phyloP scores from a whole-genome alignment of 1,140 invertebrate genomes.

The Ceratoteleas bidentatus region DNA sequence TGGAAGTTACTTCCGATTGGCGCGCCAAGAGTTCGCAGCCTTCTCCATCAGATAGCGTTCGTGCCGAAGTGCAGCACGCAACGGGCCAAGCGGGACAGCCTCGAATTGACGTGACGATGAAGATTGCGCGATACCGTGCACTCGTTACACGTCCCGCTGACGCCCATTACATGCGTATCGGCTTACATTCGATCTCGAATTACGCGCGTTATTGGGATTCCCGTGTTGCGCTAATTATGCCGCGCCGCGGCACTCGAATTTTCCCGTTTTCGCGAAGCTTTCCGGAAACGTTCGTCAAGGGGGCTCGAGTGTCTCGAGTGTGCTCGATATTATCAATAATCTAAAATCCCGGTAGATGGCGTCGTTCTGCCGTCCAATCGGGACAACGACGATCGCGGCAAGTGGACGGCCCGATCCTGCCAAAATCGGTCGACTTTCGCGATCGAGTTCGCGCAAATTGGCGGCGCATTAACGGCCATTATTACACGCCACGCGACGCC shows the following conservation, averaged over 20 bases:
- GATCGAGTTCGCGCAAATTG: background rate
- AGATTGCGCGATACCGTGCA: conserved; percentile 41
- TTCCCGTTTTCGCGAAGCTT: conserved; percentile 6
- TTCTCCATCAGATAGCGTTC: conserved; percentile 37
- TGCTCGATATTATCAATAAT: conserved; percentile 44
- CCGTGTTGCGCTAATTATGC: too few relatives aligned
- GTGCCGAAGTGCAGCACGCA: conserved; percentile 43
- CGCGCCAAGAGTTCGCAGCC: conserved; percentile 22
- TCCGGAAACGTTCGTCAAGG: conserved; percentile 17
- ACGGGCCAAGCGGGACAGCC: conserved; percentile 26
- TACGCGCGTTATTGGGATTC: conserved; percentile 13
- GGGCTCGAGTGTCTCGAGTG: conserved; percentile 8
- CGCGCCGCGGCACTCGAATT: too few relatives aligned
- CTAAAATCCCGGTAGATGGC: conserved; percentile 36
- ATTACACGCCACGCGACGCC: conserved; percentile 7
- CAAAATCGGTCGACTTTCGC: too few relatives aligned
- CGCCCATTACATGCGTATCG: conserved; percentile 33
- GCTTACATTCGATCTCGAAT: conserved; percentile 15
- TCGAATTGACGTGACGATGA: conserved; percentile 51
- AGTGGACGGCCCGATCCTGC: too few relatives aligned
- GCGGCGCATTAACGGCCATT: conserved; percentile 6
- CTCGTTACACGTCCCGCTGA: conserved; percentile 47
- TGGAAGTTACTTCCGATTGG: conserved; percentile 34
- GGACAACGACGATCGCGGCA: too few relatives aligned
- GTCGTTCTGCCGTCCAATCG: conserved; percentile 32